Base-by-base conservation (phyloP, 2,797 vertebrate species). In the Mus spretus region DNA sequence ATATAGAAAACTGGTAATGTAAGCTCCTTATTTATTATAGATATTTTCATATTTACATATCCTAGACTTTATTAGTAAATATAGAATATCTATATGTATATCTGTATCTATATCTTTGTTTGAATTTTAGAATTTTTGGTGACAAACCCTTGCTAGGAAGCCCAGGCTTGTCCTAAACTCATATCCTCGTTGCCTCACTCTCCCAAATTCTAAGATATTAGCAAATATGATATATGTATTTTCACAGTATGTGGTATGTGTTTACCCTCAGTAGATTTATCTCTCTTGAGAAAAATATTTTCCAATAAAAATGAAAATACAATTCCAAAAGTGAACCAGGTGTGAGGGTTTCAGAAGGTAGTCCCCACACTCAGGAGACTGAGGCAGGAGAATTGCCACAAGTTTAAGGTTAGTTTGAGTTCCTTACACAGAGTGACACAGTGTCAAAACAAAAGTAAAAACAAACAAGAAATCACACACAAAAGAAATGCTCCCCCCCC, bases 1-100 rank as follows among this genome's bases (percentile, higher is more conserved):
- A 55, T 87, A 90, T 9, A 67, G 53, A 1, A 78, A 50, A 40
- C 88, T 65, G 67, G 34, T n/a, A 70, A 53, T 70, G 0, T 26
- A 53, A 61, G 34, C 0, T 40, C 89, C 59, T 89, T 75, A 50
- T 28, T 74, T 74, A 28, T 75, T 81, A 28, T 28, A 53, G 14
- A 24, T 94, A 47, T 79, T 84, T 82, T 79, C 81, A 86, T 87
- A 85, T 92, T 91, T 91, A 19, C 2, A 34, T 72, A 59, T 74
- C 3, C 55, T 50, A 82, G 31, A 74, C 5, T 37, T 87, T 88
- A 6, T 61, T 63, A 75, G 50, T 50, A 89, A 89, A 81, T 70
- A 6, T 55, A 8, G 34, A n/a, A 44, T 44, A 44, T 44, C 44
- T 44, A 44, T 44, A 44, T 44, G 3, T 44, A 28, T 67, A 65